Evolutionary conservation across 1,140 invertebrate genomes (phyloP).

Genomic region (Leptinotarsa undecemlineata): DNA sequence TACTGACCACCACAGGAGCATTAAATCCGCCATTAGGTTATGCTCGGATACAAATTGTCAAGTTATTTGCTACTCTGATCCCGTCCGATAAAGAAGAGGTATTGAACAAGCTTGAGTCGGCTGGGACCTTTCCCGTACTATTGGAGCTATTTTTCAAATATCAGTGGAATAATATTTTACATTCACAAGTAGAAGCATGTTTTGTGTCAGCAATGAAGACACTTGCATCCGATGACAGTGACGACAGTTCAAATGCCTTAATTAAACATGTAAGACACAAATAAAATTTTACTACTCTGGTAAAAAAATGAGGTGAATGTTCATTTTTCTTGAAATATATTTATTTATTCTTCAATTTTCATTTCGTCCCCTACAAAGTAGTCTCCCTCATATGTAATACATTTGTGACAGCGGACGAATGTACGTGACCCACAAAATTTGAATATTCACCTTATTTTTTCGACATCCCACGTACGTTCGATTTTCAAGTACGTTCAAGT

Average conservation of each 20-base stretch:
- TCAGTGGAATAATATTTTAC: slow-evolving; percentile 87
- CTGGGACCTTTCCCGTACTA: slow-evolving; percentile 58
- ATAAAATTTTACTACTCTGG: no score
- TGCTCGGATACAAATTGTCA: slow-evolving; percentile 74
- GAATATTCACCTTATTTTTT: no score
- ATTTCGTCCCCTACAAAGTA: no score
- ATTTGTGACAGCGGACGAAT: no score
- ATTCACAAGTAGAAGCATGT: slow-evolving; percentile 79
- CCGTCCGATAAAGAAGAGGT: slow-evolving; percentile 67
- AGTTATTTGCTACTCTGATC: slow-evolving; percentile 72
- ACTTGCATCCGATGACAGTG: slow-evolving; percentile 37
- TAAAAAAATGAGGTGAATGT: no score
- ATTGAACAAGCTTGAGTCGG: slow-evolving; percentile 54
- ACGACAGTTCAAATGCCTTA: slow-evolving; percentile 57
- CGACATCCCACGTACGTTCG: no score
- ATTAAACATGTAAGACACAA: slow-evolving; percentile 59
- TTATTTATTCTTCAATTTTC: no score
- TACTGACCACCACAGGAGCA: slow-evolving; percentile 67
- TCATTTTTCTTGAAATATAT: no score
- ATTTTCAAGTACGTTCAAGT: slow-evolving; percentile 27
- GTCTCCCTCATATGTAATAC: no score
- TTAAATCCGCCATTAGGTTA: slow-evolving; percentile 77
- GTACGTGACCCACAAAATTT: no score
- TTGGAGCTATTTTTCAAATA: slow-evolving; percentile 84
- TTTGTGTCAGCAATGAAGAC: slow-evolving; percentile 68